Conservation (phyloP, 2,888 invertebrate genomes). For the Nemotelus pantherinus region DNA sequence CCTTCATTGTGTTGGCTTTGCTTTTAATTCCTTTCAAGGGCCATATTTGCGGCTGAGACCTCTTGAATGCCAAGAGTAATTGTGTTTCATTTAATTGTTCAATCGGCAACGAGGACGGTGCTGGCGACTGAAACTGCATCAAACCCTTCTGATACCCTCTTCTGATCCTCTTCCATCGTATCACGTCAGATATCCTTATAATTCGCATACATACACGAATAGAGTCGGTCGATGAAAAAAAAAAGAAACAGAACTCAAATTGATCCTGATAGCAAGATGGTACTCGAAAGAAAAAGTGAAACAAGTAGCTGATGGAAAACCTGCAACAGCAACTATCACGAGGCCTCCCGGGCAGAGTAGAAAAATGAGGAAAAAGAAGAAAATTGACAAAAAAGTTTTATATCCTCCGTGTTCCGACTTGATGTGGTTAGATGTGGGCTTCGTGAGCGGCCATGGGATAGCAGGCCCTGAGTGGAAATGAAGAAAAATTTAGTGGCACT, state of each 20-base stretch:
- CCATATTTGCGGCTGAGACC: conserved; percentile 41
- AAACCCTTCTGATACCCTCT: background rate
- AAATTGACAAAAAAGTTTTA: conserved; percentile 14
- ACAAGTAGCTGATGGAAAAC: background rate
- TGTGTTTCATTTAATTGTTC: conserved; percentile 45
- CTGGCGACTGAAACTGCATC: background rate
- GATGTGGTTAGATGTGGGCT: background rate
- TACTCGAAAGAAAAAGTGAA: background rate
- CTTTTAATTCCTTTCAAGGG: conserved; percentile 43
- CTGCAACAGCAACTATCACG: conserved; percentile 19
- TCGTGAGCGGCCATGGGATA: background rate
- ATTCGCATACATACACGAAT: background rate
- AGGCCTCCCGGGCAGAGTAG: background rate
- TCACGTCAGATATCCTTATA: too few relatives aligned
- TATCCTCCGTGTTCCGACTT: background rate
- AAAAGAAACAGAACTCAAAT: conserved; percentile 18
- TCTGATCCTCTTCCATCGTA: too few relatives aligned
- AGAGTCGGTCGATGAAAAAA: background rate
- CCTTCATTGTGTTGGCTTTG: conserved; percentile 34
- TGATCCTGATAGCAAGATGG: conserved; percentile 26
- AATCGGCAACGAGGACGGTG: conserved; percentile 11
- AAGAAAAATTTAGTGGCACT: conserved; percentile 36
- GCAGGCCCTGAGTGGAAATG: background rate
- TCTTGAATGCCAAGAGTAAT: conserved; percentile 44
- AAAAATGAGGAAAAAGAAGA: background rate